Base-by-base conservation (phyloP, 2,888 invertebrate species). In the Nipponacmea schrenckii region DNA sequence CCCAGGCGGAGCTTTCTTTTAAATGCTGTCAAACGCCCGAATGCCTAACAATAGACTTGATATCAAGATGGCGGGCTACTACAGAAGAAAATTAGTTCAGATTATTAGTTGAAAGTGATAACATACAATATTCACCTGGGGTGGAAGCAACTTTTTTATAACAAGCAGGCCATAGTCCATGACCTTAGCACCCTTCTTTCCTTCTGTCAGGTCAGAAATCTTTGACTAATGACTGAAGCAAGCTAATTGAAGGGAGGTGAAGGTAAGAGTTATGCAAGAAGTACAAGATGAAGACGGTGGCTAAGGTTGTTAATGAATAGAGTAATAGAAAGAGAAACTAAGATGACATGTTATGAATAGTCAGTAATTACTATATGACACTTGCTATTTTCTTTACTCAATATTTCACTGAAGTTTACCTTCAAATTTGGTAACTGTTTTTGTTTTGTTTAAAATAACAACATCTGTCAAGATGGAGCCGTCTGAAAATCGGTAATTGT, bases 31-130 rank as follows among this genome's bases (percentile, higher is more conserved):
- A 56, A 56, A 56, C 56, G 56, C 56, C 10, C 24, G 20, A 24
- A 56, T 56, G 56, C 10, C 14, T 24, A 20, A 24, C 56, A 24
- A 56, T 20, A 24, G 56, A 56, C 56, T 20, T 56, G 56, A 56
- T 56, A 56, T 56, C 56, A 56, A 56, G 56, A 56, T 56, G 56
- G 56, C 56, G 56, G 56, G 20, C 20, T 56, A 24, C 56, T 56
- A 56, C 56, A 56, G 56, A 56, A 56, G 56, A 56, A 56, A 56
- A 56, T 56, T 56, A 56, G 56, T 56, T 24, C 56, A 56, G 56
- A 56, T 56, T 56, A 56, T 56, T 56, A 56, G 56, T 56, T 56
- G 56, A 56, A 56, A 56, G 56, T 56, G 56, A 56, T 56, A 56
- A 56, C 56, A 56, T 56, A 56, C 56, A 56, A 56, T 56, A 56